Percentiles rank a stretch among this genome's conserved stretches.
Evolutionary conservation across 2,113 vertebrate species (phyloP).

Genomic region (Clinocottus analis): DNA sequence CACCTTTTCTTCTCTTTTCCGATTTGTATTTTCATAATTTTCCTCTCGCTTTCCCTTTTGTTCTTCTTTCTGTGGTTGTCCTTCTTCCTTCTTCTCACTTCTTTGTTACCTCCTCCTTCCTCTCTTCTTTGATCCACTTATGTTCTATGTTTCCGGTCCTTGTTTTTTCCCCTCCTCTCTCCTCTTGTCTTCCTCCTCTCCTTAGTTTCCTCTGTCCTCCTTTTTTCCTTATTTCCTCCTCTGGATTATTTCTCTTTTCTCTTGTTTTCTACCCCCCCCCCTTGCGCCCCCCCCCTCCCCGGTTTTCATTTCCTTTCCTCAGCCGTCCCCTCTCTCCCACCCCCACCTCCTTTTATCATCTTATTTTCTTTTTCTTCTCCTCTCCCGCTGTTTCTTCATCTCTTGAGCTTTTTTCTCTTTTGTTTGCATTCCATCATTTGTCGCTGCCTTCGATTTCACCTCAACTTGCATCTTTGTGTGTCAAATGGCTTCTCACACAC

Average conservation of each 20-base stretch:
- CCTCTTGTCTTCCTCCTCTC: background rate
- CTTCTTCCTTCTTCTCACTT: background rate
- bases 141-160: slow-evolving; percentile 24
- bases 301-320: background rate
- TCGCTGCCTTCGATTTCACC: background rate
- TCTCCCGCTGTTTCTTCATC: background rate
- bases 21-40: background rate
- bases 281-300: background rate
- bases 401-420: background rate
- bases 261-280: background rate
- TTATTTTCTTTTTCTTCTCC: background rate
- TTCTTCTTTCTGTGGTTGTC: background rate
- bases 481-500: slow-evolving; percentile 20
- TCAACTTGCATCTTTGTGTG: background rate
- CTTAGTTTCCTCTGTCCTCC: background rate
- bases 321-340: background rate
- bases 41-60: background rate
- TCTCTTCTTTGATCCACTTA: slow-evolving; percentile 16
- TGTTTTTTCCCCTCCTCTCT: slow-evolving; percentile 17
- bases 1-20: background rate
- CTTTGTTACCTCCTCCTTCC: background rate
- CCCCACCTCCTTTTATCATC: background rate
- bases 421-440: slow-evolving; percentile 19
- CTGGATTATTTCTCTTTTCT: background rate
- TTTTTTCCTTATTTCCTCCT: background rate